Base-by-base conservation (phyloP, 2,888 invertebrate species). In the Agriotes lineatus region DNA sequence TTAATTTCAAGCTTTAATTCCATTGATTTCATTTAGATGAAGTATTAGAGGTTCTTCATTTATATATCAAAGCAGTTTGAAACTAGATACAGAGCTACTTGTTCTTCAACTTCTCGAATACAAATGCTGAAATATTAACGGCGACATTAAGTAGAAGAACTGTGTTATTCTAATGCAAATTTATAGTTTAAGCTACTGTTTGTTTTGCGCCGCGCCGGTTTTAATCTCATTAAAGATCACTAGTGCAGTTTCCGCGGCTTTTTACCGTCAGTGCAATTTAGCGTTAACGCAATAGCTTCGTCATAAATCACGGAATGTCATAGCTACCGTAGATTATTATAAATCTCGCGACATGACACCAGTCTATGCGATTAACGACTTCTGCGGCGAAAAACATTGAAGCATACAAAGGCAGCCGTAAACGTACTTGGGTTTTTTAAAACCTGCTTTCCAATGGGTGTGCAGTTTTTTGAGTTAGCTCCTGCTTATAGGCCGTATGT, bases 241-340 rank as follows among this genome's bases (percentile, higher is more conserved):
- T 12, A 33, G 14, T 52, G 33, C 33, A 50, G 30, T 50, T 16
- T 50, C 30, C 14, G 6, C 7, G 20, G 5, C 9, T 52, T 52
- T 52, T 33, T 52, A 10, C 16, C n/a, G 3, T 2, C 30, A 9
- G 18, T 5, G 52, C 18, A 52, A 52, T 52, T 52, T 52, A 52
- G 33, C 12, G 33, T 33, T 33, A 33, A 52, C 52, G 52, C 16
- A 52, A 35, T 33, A 14, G 52, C 16, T 18, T 18, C 5, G 16
- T 30, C 7, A 52, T 52, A 52, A 52, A 52, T 52, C 52, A 52
- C 9, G 22, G 5, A 6, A 52, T 16, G 52, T 52, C 52, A 30
- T n/a, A 52, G 52, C 52, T 52, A 52, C 52, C 33, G 52, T 52
- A 35, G 52, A 35, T 52, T 52, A 52, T 16, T 52, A 52, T 52